Evolutionary conservation across 2,797 vertebrate species (phyloP).

Genomic region (Leptodactylus fallax): DNA sequence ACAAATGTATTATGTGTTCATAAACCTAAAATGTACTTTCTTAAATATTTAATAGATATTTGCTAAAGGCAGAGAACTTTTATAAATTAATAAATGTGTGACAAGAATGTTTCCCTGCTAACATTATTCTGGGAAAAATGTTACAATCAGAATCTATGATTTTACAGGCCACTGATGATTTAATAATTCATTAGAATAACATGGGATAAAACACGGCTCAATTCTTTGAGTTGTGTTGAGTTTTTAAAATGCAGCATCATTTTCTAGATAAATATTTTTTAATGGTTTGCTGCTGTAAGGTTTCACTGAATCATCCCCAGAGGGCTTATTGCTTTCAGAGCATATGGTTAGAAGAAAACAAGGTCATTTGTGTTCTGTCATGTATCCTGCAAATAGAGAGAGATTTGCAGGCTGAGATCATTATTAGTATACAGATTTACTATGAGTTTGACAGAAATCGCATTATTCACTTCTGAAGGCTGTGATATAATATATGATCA

Average conservation of each 20-base stretch:
- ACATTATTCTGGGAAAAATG: slow-evolving; percentile 30
- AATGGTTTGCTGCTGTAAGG: slow-evolving; percentile 40
- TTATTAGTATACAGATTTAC: slow-evolving; percentile 23
- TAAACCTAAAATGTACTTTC: slow-evolving; percentile 8
- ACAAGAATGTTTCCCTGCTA: slow-evolving; percentile 21
- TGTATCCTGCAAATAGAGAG: slow-evolving; percentile 46
- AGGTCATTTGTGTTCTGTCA: slow-evolving; percentile 59
- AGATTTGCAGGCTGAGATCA: neutral
- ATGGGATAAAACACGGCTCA: slow-evolving; percentile 24
- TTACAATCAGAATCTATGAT: slow-evolving; percentile 25
- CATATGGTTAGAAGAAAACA: slow-evolving; percentile 59
- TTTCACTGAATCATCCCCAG: slow-evolving; percentile 51
- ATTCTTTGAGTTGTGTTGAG: slow-evolving; percentile 46
- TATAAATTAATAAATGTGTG: slow-evolving; percentile 49
- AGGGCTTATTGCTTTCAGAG: slow-evolving; percentile 55
- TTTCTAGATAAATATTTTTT: slow-evolving; percentile 57
- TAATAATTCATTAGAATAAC: slow-evolving; percentile 53
- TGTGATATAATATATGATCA: neutral
- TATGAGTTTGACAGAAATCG: neutral
- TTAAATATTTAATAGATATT: slow-evolving; percentile 48
- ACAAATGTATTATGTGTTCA: neutral
- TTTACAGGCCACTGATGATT: slow-evolving; percentile 35
- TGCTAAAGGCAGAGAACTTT: slow-evolving; percentile 29
- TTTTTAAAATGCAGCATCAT: slow-evolving; percentile 44
- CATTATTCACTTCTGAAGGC: neutral